Evolutionary conservation across 2,888 invertebrate species (phyloP), one percentile per base, ranked within the genome.

Genomic region (Leptopterna dolabrata): DNA sequence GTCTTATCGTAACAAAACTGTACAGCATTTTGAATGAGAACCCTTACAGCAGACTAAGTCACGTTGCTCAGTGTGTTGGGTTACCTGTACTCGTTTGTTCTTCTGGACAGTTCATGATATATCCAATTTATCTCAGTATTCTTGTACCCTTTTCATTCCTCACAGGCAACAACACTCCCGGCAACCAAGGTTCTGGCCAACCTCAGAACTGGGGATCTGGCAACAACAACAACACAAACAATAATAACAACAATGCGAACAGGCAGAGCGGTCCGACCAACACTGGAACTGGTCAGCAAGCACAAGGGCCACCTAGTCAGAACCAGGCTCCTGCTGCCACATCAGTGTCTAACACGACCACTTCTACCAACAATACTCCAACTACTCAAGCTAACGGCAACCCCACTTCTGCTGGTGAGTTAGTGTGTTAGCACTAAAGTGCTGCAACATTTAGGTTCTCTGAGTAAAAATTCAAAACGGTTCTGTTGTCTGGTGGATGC

Each of bases 141-240:
- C 36, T 36, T n/a, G n/a, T n/a, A n/a, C n/a, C n/a, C n/a, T 36
- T 36, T 36, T 36, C 36, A 2, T 2, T 36, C 36, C 36, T 36
- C 36, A 16, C 86, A 86, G 86, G 78, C 36, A 86, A 85, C 55
- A 83, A 85, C 73, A 30, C 85, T 24, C 30, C 76, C 24, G 86
- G 86, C 36, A 86, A 86, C 30, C 86, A 47, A 24, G 45, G 41
- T 87, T 90, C 91, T 89, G 92, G 92, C 91, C 92, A 91, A 90
- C 92, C 91, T 29, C 88, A 88, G 71, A 85, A 86, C 51, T 90
- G 90, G 90, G 89, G 90, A 41, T 87, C 87, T 36, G 88, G 91
- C 91, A 89, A 89, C 91, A 78, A 90, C 91, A 73, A 90, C 90
- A 91, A 88, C 90, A 24, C 43, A 1, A 85, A 85, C 76, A 63